Conservation (phyloP, 2,113 vertebrate species). For the Xerus inauris region DNA sequence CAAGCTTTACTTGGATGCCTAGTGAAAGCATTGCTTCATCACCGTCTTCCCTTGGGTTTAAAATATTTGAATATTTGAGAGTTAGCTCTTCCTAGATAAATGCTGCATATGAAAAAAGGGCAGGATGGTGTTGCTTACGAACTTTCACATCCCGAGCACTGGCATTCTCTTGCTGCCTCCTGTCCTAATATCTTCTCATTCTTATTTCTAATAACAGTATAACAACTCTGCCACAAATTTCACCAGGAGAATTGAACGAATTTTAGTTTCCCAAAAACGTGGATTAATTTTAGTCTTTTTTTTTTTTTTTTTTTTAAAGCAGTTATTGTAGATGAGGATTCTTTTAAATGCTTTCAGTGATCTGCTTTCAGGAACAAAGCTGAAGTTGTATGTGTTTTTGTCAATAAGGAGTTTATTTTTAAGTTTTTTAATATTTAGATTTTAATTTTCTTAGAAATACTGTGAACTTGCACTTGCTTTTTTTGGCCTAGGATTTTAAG, state of each 20-base stretch:
- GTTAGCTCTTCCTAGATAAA: neutral
- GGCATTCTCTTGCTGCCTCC: neutral
- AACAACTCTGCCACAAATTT: neutral
- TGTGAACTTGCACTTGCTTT: neutral
- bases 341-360: conserved; percentile 22
- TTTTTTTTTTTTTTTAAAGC: no score
- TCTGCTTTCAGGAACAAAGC: conserved; percentile 5
- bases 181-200: conserved; percentile 14
- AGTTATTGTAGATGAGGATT: neutral
- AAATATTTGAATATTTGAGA: neutral
- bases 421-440: conserved; percentile 50
- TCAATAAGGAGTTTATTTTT: neutral
- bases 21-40: neutral
- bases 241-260: neutral
- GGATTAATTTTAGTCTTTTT: no score
- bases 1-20: neutral
- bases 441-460: conserved; percentile 30
- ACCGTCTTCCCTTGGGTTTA: neutral
- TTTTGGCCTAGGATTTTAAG: neutral
- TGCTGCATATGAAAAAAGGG: neutral
- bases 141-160: neutral
- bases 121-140: neutral
- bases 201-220: conserved; percentile 27
- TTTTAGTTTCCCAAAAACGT: no score
- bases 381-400: neutral